Evolutionary conservation across 1,140 invertebrate genomes (phyloP).

Genomic region (Mylabris phalerata): DNA sequence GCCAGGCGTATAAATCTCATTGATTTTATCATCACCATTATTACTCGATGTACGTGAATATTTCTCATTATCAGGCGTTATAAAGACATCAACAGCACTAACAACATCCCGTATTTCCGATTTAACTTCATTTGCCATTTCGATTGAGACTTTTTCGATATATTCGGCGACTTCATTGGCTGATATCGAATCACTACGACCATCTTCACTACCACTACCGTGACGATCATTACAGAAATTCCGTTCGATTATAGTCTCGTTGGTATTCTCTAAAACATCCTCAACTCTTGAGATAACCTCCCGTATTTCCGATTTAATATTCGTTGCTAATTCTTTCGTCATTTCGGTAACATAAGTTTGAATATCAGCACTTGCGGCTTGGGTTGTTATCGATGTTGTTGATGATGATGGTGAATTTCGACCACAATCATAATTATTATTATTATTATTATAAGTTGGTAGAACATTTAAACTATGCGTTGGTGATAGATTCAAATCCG

Average conservation of each 20-base stretch:
- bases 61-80: constrained; percentile 47
- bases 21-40: constrained; percentile 25
- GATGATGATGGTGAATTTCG: constrained; percentile 50
- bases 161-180: constrained; percentile 65
- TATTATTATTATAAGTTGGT: constrained; percentile 37
- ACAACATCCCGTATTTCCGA: constrained; percentile 66
- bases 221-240: constrained; percentile 35
- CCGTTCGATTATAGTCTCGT: constrained; percentile 36
- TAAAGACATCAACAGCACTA: constrained; percentile 64
- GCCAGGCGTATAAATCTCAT: constrained; percentile 25
- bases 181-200: constrained; percentile 56
- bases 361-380: constrained; percentile 47
- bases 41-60: constrained; percentile 17
- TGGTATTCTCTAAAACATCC: constrained; percentile 63
- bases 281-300: constrained; percentile 72
- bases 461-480: constrained; percentile 46
- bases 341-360: constrained; percentile 68
- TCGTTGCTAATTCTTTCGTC: constrained; percentile 68
- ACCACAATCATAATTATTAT: constrained; percentile 40
- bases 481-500: constrained; percentile 48
- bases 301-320: constrained; percentile 73
- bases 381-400: too few species aligned
- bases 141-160: constrained; percentile 65
- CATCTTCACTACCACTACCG: constrained; percentile 40
- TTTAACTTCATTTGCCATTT: constrained; percentile 72